phyloP scores from a whole-genome alignment of 1,140 invertebrate genomes.

The Chrysopa pallens region DNA sequence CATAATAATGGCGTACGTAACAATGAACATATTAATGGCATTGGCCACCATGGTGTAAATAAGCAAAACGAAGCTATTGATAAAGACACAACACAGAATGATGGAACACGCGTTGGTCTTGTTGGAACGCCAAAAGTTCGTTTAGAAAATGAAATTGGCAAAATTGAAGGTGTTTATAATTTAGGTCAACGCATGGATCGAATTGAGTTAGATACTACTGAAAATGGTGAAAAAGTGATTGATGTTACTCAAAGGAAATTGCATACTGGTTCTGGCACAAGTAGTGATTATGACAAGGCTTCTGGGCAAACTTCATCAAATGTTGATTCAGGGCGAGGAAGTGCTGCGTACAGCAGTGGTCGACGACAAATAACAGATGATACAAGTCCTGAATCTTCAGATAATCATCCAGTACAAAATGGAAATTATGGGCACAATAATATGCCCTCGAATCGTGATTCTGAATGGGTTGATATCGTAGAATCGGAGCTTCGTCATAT shows the following conservation, averaged over 20 bases:
- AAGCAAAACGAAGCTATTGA: neutral
- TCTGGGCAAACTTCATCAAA: slow-evolving; percentile 46
- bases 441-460: slow-evolving; percentile 34
- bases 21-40: too few relatives aligned
- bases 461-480: slow-evolving; percentile 69
- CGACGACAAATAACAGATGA: slow-evolving; percentile 31
- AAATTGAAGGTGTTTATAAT: slow-evolving; percentile 21
- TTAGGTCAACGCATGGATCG: slow-evolving; percentile 11
- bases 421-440: neutral
- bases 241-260: slow-evolving; percentile 25
- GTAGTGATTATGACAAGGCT: slow-evolving; percentile 50
- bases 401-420: slow-evolving; percentile 9
- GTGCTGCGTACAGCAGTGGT: slow-evolving; percentile 55
- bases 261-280: slow-evolving; percentile 30
- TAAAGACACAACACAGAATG: neutral
- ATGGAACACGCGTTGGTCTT: slow-evolving; percentile 1
- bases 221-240: slow-evolving; percentile 23
- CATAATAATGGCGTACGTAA: neutral
- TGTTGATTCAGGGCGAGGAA: slow-evolving; percentile 55
- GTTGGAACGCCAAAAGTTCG: slow-evolving; percentile 15
- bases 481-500: slow-evolving; percentile 63
- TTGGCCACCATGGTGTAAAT: neutral
- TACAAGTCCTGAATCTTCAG: slow-evolving; percentile 28
- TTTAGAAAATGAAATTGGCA: slow-evolving; percentile 19
- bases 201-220: slow-evolving; percentile 15